These are phyloP conservation scores for Hyaena hyaena DNA, from an alignment of 2,113 vertebrate genomes.

Conservation along the genomic window DNA sequence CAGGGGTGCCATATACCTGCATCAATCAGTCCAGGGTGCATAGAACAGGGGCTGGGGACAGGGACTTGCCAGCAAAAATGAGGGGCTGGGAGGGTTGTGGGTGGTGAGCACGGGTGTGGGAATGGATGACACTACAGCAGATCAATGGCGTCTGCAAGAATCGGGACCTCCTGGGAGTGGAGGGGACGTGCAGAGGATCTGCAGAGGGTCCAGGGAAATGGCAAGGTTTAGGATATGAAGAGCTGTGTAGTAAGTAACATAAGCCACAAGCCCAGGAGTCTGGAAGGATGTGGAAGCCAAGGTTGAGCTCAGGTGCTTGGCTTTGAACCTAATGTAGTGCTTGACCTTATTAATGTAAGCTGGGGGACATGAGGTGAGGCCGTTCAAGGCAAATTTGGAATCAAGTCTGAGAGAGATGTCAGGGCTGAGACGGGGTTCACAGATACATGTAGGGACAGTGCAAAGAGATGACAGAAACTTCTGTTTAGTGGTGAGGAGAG, in stretches of 20 bases:
- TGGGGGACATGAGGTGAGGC: neutral
- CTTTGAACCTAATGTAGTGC: neutral
- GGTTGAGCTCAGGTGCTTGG: neutral
- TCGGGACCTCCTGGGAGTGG: neutral
- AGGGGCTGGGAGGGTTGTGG: neutral
- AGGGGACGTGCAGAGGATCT: neutral
- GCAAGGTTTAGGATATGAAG: rapidly evolving
- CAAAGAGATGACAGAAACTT: neutral
- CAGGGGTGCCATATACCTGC: rapidly evolving
- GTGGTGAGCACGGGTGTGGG: neutral
- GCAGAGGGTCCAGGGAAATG: too few species aligned
- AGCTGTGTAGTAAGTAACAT: neutral
- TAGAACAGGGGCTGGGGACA: too few species aligned
- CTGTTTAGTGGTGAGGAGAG: neutral
- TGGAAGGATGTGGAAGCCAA: neutral
- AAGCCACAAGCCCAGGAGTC: too few species aligned
- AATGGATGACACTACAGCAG: too few species aligned
- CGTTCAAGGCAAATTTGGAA: neutral
- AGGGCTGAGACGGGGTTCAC: neutral
- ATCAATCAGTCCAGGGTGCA: neutral
- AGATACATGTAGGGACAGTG: rapidly evolving
- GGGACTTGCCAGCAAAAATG: neutral
- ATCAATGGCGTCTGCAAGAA: too few species aligned
- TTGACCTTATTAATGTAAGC: neutral
- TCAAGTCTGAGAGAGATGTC: neutral